phyloP scores from a whole-genome alignment of 2,888 invertebrate species.

The Micoletzkya japonica region DNA sequence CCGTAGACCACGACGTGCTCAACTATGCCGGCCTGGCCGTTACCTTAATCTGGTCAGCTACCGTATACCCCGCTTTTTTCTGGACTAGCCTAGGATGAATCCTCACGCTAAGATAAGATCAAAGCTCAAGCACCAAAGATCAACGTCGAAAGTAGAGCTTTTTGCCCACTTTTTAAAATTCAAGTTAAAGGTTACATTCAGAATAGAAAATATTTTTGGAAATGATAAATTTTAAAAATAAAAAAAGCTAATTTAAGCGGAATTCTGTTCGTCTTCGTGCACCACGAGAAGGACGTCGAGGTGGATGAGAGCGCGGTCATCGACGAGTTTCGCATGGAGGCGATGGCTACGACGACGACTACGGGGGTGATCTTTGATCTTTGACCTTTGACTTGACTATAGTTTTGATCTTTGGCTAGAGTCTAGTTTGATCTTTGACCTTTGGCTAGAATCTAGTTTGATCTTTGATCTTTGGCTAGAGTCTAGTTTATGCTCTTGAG shows the following conservation, averaged over 20 bases:
- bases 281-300: conserved; percentile 3
- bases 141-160: no score
- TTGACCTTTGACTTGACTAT: background rate
- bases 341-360: background rate
- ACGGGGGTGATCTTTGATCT: conserved; percentile 3
- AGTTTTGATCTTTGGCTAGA: no score
- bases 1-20: conserved; percentile 46
- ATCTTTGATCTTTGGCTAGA: no score
- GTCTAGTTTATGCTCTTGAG: no score
- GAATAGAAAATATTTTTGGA: no score
- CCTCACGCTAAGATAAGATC: background rate
- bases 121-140: background rate
- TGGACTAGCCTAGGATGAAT: background rate
- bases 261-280: conserved; percentile 36
- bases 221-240: no score
- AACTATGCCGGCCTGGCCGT: conserved; percentile 55
- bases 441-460: background rate
- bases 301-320: background rate
- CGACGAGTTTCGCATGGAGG: no score
- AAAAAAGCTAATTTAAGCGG: conserved; percentile 30
- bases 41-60: conserved; percentile 42
- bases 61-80: background rate
- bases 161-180: no score
- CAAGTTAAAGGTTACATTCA: no score
- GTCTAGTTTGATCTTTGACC: background rate